Evolutionary conservation across 2,797 vertebrate species (phyloP).

Genomic region (Furcifer pardalis): DNA sequence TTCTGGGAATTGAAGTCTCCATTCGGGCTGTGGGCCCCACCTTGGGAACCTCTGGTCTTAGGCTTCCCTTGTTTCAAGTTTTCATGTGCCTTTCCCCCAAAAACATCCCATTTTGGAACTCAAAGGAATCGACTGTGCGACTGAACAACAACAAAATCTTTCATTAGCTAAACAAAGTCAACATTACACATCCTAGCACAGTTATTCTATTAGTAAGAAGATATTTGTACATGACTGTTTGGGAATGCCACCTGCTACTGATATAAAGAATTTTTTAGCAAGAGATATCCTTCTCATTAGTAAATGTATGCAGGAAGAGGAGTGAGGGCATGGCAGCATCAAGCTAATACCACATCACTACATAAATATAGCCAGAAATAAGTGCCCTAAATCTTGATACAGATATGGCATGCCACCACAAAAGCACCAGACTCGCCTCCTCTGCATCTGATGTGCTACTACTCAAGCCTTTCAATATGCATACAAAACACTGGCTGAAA

Average conservation of each 20-base stretch:
- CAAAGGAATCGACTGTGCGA: too few species aligned
- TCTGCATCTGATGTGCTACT: too few species aligned
- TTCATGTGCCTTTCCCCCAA: neutral
- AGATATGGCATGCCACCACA: neutral
- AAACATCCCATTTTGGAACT: neutral
- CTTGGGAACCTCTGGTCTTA: too few species aligned
- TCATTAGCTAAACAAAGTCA: too few species aligned
- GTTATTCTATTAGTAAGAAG: neutral
- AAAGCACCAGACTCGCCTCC: neutral
- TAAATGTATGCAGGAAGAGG: neutral
- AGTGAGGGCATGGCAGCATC: neutral
- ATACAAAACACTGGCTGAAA: too few species aligned
- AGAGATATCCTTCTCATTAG: neutral
- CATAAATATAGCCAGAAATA: neutral
- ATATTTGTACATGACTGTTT: neutral
- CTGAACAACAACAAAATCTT: too few species aligned
- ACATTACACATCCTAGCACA: too few species aligned
- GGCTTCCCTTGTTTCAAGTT: neutral
- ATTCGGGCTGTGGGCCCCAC: too few species aligned
- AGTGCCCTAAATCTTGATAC: neutral
- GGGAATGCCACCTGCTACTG: too few species aligned
- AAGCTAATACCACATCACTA: neutral
- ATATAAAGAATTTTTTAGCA: too few species aligned
- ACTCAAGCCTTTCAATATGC: too few species aligned
- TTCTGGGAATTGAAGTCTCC: too few species aligned